Base-by-base conservation (phyloP, 1,140 invertebrate genomes). In the Drosophila nasuta region DNA sequence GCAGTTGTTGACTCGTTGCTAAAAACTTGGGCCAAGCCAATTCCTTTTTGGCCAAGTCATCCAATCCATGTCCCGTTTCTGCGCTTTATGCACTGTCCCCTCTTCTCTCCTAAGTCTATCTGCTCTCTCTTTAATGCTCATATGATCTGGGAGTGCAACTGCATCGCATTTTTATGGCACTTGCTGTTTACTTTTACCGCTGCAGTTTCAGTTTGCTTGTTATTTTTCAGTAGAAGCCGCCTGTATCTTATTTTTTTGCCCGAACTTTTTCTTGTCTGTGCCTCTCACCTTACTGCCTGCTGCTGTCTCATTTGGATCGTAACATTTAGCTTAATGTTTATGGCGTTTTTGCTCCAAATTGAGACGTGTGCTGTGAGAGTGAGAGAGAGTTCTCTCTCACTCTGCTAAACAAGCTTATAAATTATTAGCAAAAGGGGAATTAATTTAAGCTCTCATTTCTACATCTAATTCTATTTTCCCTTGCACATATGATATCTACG, bases 1-100 rank as follows among this genome's bases (percentile, higher is more conserved):
- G 77, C 85, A 83, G 82, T 88, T 87, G 82, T 88, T 87, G 82
- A 87, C 82, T 89, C 85, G 72, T 75, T 87, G 48, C 69, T 64
- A 43, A 54, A 71, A 41, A 66, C 76, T 83, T 71, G 68, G 65
- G 68, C 80, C 73, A 77, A 79, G 80, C 85, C 77, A 88, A 89
- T 89, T 83, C 74, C 77, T 77, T 83, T 25, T 85, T 73, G 60
- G 79, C 67, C 71, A 66, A 79, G 82, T 82, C 79, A 76, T 67
- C 64, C 75, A 68, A 62, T 73, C 63, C 72, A 85, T 89, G 78
- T 78, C 75, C 80, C 69, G 81, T 76, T 81, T 67, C 73, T 75
- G 65, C 68, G 67, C 83, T 81, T 81, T 74, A 76, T 90, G 73
- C 81, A 83, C 81, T 89, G 30, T 41, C 20, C 45, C 30, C 69